Conservation (phyloP, 1,140 invertebrate species). For the Zaprionus kolodkinae region DNA sequence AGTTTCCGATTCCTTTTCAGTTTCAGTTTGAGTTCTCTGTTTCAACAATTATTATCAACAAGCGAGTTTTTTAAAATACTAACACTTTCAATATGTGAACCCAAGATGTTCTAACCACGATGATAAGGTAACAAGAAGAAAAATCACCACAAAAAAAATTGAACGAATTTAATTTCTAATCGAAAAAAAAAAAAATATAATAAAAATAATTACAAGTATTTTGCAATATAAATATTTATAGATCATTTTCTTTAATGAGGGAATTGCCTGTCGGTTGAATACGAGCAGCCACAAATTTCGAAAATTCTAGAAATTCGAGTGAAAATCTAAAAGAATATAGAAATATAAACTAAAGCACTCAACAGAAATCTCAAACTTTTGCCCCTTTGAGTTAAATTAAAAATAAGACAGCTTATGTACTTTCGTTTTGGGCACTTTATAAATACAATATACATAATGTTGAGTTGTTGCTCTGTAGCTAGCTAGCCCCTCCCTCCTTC, state of each 20-base stretch:
- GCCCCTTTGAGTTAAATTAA: conserved; percentile 71
- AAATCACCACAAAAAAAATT: conserved; percentile 40
- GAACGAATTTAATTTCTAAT: conserved; percentile 67
- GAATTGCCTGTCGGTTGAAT: conserved; percentile 48
- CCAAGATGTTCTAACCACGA: conserved; percentile 48
- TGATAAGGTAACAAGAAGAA: conserved; percentile 64
- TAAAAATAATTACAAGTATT: conserved; percentile 79
- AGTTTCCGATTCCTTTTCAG: conserved; percentile 48
- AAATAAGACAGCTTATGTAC: conserved; percentile 73
- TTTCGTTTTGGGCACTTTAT: conserved; percentile 59
- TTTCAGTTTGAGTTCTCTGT: conserved; percentile 36
- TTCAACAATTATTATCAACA: conserved; percentile 23
- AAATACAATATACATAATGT: conserved; percentile 61
- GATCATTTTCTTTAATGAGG: conserved; percentile 72
- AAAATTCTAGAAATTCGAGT: conserved; percentile 55
- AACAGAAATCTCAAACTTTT: conserved; percentile 34
- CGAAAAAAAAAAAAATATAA: conserved; percentile 41
- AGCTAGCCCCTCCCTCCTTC: conserved; percentile 17
- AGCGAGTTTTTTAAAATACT: conserved; percentile 73
- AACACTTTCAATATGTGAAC: conserved; percentile 71
- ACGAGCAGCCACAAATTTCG: conserved; percentile 36
- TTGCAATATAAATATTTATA: conserved; percentile 80
- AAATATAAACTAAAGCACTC: conserved; percentile 38
- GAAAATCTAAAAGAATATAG: conserved; percentile 47
- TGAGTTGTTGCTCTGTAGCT: conserved; percentile 17